These are phyloP conservation scores for Ascidia mentula DNA, from an alignment of 23 tunicate species.

Conservation along the genomic window DNA sequence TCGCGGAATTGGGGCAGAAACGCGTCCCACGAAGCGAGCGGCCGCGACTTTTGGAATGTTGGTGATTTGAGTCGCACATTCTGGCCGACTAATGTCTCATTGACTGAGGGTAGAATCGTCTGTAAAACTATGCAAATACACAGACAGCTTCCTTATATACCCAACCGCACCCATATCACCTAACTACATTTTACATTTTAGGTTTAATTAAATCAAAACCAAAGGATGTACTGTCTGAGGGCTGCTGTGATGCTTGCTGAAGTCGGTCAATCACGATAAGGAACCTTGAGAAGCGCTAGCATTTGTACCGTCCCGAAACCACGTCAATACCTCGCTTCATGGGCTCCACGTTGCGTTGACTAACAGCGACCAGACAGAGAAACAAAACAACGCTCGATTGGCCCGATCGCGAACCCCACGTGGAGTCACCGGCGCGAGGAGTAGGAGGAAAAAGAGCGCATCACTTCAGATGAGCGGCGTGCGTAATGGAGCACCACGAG, in stretches of 20 bases:
- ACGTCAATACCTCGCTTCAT: slow-evolving; percentile 5
- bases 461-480: slow-evolving; percentile 7
- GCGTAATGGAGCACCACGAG: slow-evolving; percentile 16
- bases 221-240: too few relatives aligned
- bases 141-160: too few relatives aligned
- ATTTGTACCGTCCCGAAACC: slow-evolving; percentile 3
- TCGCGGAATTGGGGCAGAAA: slow-evolving; percentile 30
- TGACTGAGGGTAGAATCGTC: too few relatives aligned
- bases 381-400: not conserved
- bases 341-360: slow-evolving; percentile 24
- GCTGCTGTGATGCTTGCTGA: too few relatives aligned
- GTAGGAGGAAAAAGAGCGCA: slow-evolving; percentile 22
- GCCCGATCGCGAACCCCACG: slow-evolving; percentile 7
- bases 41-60: slow-evolving; percentile 9
- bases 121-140: too few relatives aligned
- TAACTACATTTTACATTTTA: too few relatives aligned
- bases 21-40: not conserved
- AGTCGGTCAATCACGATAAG: too few relatives aligned
- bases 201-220: too few relatives aligned
- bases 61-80: slow-evolving; percentile 4
- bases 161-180: too few relatives aligned
- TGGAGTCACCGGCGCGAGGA: slow-evolving; percentile 17
- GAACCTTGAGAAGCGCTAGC: too few relatives aligned
- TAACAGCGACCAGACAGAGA: not conserved
- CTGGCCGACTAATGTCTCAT: too few relatives aligned